Conservation (phyloP, 2,888 invertebrate species). For the Mythimna albipuncta region DNA sequence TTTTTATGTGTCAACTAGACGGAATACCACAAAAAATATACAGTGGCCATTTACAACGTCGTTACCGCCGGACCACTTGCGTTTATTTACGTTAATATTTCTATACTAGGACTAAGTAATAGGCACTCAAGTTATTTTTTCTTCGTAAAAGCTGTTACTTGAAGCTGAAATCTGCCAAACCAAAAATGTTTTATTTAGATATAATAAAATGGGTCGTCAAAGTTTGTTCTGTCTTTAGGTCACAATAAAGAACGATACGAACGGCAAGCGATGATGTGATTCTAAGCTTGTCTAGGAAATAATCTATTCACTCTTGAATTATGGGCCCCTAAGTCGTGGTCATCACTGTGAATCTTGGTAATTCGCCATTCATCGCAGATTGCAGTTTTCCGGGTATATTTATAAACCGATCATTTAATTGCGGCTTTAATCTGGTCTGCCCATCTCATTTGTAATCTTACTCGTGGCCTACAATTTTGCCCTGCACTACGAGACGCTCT, state of each 20-base stretch:
- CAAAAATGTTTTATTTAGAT: slow-evolving; percentile 9
- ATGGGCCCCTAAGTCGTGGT: no score
- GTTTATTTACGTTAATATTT: slow-evolving; percentile 40
- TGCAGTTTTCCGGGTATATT: no score
- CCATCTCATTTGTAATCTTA: no score
- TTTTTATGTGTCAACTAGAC: background rate
- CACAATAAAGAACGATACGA: background rate
- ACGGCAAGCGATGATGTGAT: no score
- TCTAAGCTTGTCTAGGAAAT: no score
- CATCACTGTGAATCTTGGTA: no score
- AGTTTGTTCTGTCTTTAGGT: background rate
- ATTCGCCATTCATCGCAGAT: no score
- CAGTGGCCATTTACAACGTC: slow-evolving; percentile 19
- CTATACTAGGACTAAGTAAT: slow-evolving; percentile 17
- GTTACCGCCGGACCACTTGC: slow-evolving; percentile 22
- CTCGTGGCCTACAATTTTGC: no score
- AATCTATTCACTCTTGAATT: no score
- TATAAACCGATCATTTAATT: no score
- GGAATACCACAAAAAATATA: slow-evolving; percentile 8
- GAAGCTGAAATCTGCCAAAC: background rate
- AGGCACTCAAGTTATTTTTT: slow-evolving; percentile 14
- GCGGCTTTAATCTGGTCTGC: no score
- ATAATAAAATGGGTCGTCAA: background rate
- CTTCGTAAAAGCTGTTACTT: slow-evolving; percentile 9
- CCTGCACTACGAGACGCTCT: no score